Percentiles rank a stretch among this genome's conserved stretches.
These are phyloP conservation scores for Eulimnadia texana DNA, from an alignment of 1,140 invertebrate genomes.

Conservation along the genomic window DNA sequence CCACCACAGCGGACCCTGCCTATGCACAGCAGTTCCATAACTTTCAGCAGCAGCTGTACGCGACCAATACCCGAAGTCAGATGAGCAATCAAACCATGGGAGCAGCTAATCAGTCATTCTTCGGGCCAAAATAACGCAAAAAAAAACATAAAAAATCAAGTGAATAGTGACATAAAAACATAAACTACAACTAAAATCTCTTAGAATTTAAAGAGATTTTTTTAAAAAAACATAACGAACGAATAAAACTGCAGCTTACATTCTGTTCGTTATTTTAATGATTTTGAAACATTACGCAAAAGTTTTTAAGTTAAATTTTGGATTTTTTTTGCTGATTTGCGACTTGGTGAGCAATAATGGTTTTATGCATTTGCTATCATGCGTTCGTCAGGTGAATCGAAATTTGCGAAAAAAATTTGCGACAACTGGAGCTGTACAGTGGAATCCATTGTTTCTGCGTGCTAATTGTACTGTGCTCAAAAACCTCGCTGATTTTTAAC, in stretches of 20 bases:
- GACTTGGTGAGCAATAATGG: not conserved
- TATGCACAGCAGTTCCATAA: slow-evolving; percentile 90
- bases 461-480: not conserved
- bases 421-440: not conserved
- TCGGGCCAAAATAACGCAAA: slow-evolving; percentile 16
- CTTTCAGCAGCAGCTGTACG: slow-evolving; percentile 86
- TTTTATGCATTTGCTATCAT: not conserved
- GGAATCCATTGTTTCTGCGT: not conserved
- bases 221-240: not conserved
- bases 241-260: no score
- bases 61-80: slow-evolving; percentile 58
- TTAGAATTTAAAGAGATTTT: not conserved
- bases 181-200: not conserved
- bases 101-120: slow-evolving; percentile 16
- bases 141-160: not conserved
- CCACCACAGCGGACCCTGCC: slow-evolving; percentile 71
- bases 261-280: no score
- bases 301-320: no score
- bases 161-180: not conserved
- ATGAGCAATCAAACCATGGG: slow-evolving; percentile 19
- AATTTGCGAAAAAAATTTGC: not conserved
- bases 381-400: no score
- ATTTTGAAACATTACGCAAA: no score
- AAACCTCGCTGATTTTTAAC: not conserved
- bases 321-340: not conserved